Evolutionary conservation across 2,113 vertebrate genomes (phyloP).

Genomic region (Sterrhoptilus dennistouni): DNA sequence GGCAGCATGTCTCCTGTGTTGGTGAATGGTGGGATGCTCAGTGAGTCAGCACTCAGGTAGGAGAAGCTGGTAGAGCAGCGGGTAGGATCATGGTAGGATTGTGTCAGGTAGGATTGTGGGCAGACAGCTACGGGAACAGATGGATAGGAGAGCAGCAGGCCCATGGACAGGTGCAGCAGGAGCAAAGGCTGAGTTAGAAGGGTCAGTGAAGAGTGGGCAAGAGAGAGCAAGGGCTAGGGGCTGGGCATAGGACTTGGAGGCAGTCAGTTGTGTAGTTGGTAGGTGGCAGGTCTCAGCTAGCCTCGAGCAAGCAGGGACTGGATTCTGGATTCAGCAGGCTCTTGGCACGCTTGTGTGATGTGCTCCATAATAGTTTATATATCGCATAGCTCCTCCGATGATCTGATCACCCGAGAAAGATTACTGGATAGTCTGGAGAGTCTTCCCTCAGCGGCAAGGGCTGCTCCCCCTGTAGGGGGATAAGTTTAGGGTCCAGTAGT

Average conservation of each 20-base stretch:
- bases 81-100: background rate
- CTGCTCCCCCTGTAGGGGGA: background rate
- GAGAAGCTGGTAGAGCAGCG: background rate
- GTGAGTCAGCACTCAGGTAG: background rate
- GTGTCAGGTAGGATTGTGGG: background rate
- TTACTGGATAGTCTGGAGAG: background rate
- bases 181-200: background rate
- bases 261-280: background rate
- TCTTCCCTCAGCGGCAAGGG: background rate
- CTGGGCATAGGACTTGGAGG: accelerated
- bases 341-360: background rate
- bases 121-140: background rate
- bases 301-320: background rate
- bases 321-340: background rate
- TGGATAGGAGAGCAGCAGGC: background rate
- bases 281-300: background rate
- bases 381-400: background rate
- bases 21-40: accelerated
- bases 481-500: background rate
- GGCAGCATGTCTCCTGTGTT: background rate
- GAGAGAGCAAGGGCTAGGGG: background rate
- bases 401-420: background rate
- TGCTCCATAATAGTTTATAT: background rate
- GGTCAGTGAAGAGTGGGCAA: background rate
- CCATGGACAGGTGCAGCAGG: background rate